Evolutionary conservation across 2,113 vertebrate species (phyloP), one percentile per base, ranked within the genome.

Genomic region (Colossoma macropomum): DNA sequence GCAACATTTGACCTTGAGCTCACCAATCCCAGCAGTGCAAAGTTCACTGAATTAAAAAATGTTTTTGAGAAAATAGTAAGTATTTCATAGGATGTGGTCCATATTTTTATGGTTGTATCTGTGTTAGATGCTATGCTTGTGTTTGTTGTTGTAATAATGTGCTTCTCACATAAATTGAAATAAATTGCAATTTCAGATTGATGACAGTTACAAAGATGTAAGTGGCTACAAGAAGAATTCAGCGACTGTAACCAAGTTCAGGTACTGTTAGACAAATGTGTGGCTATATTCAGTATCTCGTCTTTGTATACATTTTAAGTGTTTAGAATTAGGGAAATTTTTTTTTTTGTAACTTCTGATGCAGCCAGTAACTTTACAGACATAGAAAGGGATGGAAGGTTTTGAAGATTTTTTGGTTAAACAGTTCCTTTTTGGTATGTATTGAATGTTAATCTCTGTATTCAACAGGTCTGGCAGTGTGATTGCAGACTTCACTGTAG

Each of bases 391-490:
- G 1, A 45, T 9, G 10, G 41, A 45, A 6, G 10, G 1, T 17
- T 1, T 1, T 19, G 3, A 3, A 52, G 10, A 9, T 7, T 52
- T 52, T 56, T 52, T 68, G 38, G 7, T 11, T 54, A 2, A 28
- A 1, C 1, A 12, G 0, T 23, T 71, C 1, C 38, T 28, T 60
- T 54, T 23, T 23, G 2, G 1, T 2, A 63, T 28, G 10, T 16
- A 21, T 50, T 19, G 38, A 27, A 23, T 54, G 23, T 41, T 41
- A 21, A 50, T 62, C 28, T 82, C 17, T 85, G 48, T 63, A 10
- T 75, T 65, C 52, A 4, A 19, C 70, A 86, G 84, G 17, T n/a
- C 84, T 82, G 84, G 84, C 41, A 86, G 84, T 79, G 75, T 86
- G 38, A 82, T 86, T 11, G 63, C 54, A 75, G 84, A 86, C 38